Conservation (phyloP, 2,888 invertebrate genomes). For the Apodemia mormo region DNA sequence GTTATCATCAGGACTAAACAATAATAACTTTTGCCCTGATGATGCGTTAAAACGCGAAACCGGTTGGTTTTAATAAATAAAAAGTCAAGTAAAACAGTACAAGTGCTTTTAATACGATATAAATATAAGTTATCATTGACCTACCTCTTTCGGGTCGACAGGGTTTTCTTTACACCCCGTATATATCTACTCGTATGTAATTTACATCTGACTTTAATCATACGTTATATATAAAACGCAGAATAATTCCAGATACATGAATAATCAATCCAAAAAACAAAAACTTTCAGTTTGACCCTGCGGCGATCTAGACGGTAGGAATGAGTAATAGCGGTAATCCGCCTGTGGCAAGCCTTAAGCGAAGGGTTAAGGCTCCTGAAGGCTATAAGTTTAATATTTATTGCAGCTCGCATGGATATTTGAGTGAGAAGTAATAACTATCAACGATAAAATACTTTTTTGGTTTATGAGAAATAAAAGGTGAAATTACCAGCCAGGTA, state of each 20-base stretch:
- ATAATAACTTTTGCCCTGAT: too few species aligned
- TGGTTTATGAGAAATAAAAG: neutral
- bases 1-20: too few species aligned
- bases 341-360: slow-evolving; percentile 76
- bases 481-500: neutral
- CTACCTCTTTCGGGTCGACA: too few species aligned
- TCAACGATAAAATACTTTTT: slow-evolving; percentile 11
- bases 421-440: slow-evolving; percentile 37
- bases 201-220: neutral
- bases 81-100: too few species aligned
- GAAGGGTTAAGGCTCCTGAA: slow-evolving; percentile 74
- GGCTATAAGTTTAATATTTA: slow-evolving; percentile 62
- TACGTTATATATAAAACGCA: neutral
- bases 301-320: slow-evolving; percentile 71
- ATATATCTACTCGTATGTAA: too few species aligned
- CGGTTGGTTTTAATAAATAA: too few species aligned
- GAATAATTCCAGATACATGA: slow-evolving; percentile 22
- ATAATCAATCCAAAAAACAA: slow-evolving; percentile 46
- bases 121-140: too few species aligned
- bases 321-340: slow-evolving; percentile 79
- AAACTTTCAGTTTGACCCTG: slow-evolving; percentile 57
- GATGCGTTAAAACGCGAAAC: too few species aligned
- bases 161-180: too few species aligned
- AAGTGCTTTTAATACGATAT: too few species aligned
- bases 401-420: slow-evolving; percentile 46